Percentiles rank a stretch among this genome's conserved stretches.
Evolutionary conservation across 1,140 invertebrate genomes (phyloP).

Genomic region (Parasteatoda tepidariorum): DNA sequence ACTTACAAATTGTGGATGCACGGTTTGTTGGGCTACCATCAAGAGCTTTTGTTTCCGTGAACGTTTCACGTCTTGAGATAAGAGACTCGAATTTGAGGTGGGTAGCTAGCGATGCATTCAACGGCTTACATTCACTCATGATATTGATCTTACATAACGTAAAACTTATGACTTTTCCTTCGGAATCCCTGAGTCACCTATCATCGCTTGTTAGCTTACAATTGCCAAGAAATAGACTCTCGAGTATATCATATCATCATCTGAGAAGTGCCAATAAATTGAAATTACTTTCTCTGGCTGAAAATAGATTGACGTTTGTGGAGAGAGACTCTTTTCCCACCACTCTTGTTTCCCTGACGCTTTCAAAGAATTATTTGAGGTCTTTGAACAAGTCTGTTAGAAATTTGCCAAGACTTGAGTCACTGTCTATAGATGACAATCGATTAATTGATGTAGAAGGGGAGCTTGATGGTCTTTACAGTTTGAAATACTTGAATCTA

Average conservation of each 20-base stretch:
- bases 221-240: slow-evolving; percentile 21
- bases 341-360: slow-evolving; percentile 14
- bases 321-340: slow-evolving; percentile 37
- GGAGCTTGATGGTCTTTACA: slow-evolving; percentile 33
- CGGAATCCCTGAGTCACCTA: slow-evolving; percentile 11
- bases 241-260: background rate
- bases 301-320: slow-evolving; percentile 15
- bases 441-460: slow-evolving; percentile 26
- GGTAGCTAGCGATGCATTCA: slow-evolving; percentile 35
- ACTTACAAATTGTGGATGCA: slow-evolving; percentile 17
- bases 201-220: slow-evolving; percentile 27
- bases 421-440: slow-evolving; percentile 43
- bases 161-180: slow-evolving; percentile 9
- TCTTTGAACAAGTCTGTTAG: slow-evolving; percentile 25
- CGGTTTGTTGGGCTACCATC: slow-evolving; percentile 18
- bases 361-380: slow-evolving; percentile 26
- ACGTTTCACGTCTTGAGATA: slow-evolving; percentile 23
- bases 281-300: slow-evolving; percentile 17
- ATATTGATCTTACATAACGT: slow-evolving; percentile 43
- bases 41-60: slow-evolving; percentile 27
- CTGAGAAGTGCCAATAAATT: background rate
- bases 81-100: slow-evolving; percentile 21
- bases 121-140: slow-evolving; percentile 11
- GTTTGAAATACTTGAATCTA: slow-evolving; percentile 24
- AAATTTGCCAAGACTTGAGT: slow-evolving; percentile 24